These are phyloP conservation scores for Hyperopisus bebe DNA, from an alignment of 2,113 vertebrate genomes.

Conservation along the genomic window DNA sequence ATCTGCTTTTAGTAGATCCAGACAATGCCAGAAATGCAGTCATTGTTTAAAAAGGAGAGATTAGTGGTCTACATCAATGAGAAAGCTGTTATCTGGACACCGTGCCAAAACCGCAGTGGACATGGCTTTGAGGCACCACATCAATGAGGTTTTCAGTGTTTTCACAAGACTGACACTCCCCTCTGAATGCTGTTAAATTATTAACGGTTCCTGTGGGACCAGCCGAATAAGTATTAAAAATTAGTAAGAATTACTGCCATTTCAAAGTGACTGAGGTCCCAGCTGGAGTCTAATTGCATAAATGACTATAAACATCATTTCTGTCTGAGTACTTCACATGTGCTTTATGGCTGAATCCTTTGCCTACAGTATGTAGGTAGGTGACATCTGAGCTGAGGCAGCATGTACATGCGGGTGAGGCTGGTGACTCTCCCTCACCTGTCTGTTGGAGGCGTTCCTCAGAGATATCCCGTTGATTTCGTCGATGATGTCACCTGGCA, in stretches of 20 bases:
- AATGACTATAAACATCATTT: background rate
- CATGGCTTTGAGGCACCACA: background rate
- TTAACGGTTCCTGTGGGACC: background rate
- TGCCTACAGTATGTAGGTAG: background rate
- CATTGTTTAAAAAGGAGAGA: background rate
- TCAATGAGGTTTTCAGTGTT: background rate
- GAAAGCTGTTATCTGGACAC: background rate
- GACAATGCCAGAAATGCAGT: background rate
- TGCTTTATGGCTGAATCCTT: background rate
- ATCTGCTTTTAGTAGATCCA: background rate
- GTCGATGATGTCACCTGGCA: conserved; percentile 66
- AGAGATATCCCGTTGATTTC: conserved; percentile 70
- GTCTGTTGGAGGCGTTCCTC: conserved; percentile 60
- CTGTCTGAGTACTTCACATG: background rate
- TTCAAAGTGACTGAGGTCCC: background rate
- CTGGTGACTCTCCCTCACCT: conserved; percentile 40
- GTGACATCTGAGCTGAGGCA: background rate
- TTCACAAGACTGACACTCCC: background rate
- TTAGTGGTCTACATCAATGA: background rate
- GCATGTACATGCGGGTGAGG: background rate
- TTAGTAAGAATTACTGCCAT: background rate
- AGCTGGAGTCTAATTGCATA: background rate
- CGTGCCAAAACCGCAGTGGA: background rate
- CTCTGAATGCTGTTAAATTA: background rate
- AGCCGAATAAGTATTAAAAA: background rate